Conservation (phyloP, 2,888 invertebrate species). For the Perithous albicinctus region DNA sequence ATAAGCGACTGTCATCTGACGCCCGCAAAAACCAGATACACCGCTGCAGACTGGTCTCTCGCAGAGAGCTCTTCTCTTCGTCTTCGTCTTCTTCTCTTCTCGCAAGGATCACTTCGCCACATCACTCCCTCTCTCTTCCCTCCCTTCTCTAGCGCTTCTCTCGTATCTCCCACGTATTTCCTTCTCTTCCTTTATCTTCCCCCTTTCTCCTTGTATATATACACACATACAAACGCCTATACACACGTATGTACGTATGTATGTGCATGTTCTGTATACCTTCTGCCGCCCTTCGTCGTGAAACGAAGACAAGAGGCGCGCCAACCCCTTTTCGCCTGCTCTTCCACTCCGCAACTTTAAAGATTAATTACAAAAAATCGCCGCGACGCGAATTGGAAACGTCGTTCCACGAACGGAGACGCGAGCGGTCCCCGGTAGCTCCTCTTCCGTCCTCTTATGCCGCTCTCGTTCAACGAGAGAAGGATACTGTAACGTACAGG, state of each 20-base stretch:
- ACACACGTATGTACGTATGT: no score
- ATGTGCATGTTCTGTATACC: no score
- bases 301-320: slow-evolving; percentile 63
- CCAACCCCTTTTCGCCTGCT: slow-evolving; percentile 64
- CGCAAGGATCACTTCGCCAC: slow-evolving; percentile 38
- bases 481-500: slow-evolving; percentile 39
- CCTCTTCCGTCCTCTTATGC: slow-evolving; percentile 54
- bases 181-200: slow-evolving; percentile 45
- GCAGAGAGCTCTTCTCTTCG: no score
- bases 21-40: slow-evolving; percentile 84
- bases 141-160: slow-evolving; percentile 36
- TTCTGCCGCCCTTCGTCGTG: slow-evolving; percentile 57
- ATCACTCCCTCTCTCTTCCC: slow-evolving; percentile 33
- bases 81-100: slow-evolving; percentile 43
- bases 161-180: slow-evolving; percentile 35
- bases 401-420: slow-evolving; percentile 79
- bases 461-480: slow-evolving; percentile 39
- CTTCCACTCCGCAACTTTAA: slow-evolving; percentile 74
- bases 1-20: slow-evolving; percentile 84
- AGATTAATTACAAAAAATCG: slow-evolving; percentile 84
- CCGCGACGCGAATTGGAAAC: slow-evolving; percentile 82
- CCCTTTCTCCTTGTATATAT: slow-evolving; percentile 23
- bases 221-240: no score
- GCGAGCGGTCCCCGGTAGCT: slow-evolving; percentile 10
- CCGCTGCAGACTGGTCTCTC: slow-evolving; percentile 80